Base-by-base conservation (phyloP, 1,140 invertebrate species). In the Nomia melanderi region DNA sequence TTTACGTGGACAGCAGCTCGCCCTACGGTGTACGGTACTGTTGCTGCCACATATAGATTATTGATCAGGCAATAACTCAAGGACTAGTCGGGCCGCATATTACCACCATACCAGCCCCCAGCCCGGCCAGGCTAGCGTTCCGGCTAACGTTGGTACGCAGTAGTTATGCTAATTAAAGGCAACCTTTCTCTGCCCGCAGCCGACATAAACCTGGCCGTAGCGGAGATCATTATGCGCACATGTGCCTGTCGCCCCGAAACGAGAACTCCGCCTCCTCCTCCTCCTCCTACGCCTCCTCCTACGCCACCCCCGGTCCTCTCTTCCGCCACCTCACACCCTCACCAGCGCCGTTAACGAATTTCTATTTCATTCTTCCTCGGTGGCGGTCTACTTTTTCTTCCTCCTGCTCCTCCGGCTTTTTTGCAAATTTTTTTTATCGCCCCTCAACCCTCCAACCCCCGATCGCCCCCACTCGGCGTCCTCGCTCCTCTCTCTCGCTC, bases 21-120 rank as follows among this genome's bases (percentile, higher is more conserved):
- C 85, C 86, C 85, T 83, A 89, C 85, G 82, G 87, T 83, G 84
- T 83, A 75, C 64, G 53, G 64, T 41, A 66, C 63, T 76, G 73
- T 66, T 81, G 85, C 79, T 77, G 82, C 88, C 86, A 89, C 87
- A 90, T 91, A 91, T 91, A 89, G 90, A 91, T 91, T 91, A 91
- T 91, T 91, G 90, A 91, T 91, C 90, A 91, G 88, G 90, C 88
- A 91, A 91, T 91, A 91, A 91, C 90, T 91, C 90, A 91, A 91
- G 91, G 90, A 92, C 90, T 92, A 88, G 89, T 90, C 83, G 89
- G 89, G 87, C 87, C 89, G 90, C 90, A 90, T 91, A 91, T 92
- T 91, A 90, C 89, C 89, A 88, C 89, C 88, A 90, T 89, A 83
- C 79, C 72, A 73, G 71, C 62, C n/a, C n/a, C n/a, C 84, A 20